Evolutionary conservation across 2,888 invertebrate species (phyloP), one percentile per base, ranked within the genome.

Genomic region (Osedax fenrisi): DNA sequence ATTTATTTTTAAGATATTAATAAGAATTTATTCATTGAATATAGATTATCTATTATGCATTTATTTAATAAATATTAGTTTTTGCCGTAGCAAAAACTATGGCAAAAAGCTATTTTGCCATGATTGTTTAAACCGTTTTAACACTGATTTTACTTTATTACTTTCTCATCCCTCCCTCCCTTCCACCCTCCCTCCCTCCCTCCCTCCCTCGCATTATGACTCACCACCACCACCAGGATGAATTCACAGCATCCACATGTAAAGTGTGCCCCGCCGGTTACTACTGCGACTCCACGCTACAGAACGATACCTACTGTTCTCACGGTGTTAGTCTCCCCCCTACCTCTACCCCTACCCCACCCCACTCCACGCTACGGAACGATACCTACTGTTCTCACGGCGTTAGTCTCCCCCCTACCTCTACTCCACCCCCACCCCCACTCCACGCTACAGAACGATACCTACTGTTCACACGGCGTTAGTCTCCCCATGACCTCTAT

Each of bases 301-400:
- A 82, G 77, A 83, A 82, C 75, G 77, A 79, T 76, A 80, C 81
- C 0, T 77, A 79, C 72, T 83, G 83, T 70, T 78, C 81, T 10
- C 81, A 82, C 72, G 83, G 83, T 3, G 81, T 82, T n/a, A 81
- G 82, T 75, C 82, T 81, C 77, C 83, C 83, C 3, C 75, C 76
- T 41, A 73, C 79, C 0, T 83, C 83, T 76, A 80, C 80, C 27
- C 73, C 78, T 1, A 83, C 83, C 2, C 77, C 80, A 77, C 83
- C 80, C 78, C 83, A 83, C 61, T 66, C 72, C 10, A 81, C 82
- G 0, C 75, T 81, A 2, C 82, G 82, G 77, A 83, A 82, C 75
- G 77, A 79, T 76, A 80, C 81, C 0, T 77, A 79, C 72, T 83
- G 83, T 70, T 78, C 81, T 10, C 81, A 82, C 72, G 83, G 83